These are phyloP conservation scores for Entomyzon cyanotis DNA, from an alignment of 2,113 vertebrate genomes.

Conservation along the genomic window DNA sequence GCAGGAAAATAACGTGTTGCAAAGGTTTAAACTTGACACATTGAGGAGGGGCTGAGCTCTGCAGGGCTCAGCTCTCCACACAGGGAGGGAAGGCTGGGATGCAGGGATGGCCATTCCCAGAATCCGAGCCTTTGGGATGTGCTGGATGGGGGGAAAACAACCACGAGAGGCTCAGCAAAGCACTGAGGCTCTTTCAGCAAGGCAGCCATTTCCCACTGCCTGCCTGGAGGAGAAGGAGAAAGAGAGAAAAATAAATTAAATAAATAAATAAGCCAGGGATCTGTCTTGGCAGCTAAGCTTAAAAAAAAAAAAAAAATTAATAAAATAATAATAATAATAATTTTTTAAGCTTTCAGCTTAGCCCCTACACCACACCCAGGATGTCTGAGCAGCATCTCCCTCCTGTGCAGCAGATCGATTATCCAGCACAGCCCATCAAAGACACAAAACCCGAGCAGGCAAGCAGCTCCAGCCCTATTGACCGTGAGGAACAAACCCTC, in stretches of 20 bases:
- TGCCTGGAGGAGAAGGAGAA: neutral
- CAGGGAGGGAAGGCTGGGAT: neutral
- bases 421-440: neutral
- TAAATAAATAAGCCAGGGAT: neutral
- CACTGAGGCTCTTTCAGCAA: neutral
- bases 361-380: neutral
- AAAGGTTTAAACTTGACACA: neutral
- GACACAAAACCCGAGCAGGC: neutral
- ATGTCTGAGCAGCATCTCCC: neutral
- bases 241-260: neutral
- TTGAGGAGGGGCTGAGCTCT: neutral
- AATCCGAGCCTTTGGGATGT: neutral
- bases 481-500: neutral
- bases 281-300: neutral
- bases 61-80: neutral
- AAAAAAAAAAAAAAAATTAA: neutral
- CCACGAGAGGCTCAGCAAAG: neutral
- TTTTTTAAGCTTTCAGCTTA: neutral
- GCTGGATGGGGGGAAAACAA: neutral
- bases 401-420: neutral
- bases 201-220: conserved; percentile 20
- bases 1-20: neutral
- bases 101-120: neutral
- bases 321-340: too few species aligned
- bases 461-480: neutral